Percentiles rank a stretch among this genome's conserved stretches.
Evolutionary conservation across 2,888 invertebrate species (phyloP).

Genomic region (Eristalinus sepulchralis): DNA sequence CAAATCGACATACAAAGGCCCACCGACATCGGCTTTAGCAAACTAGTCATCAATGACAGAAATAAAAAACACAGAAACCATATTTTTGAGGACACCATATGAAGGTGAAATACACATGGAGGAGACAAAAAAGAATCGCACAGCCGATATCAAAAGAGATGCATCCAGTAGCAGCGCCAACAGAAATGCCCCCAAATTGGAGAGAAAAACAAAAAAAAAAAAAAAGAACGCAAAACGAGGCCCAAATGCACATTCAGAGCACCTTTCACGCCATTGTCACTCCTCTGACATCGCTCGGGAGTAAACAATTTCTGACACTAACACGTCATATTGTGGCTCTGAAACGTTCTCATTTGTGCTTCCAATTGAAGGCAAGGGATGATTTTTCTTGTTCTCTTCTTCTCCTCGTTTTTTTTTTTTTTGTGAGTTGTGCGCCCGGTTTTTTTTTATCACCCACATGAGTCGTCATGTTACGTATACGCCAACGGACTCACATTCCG

Average conservation of each 20-base stretch:
- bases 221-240: too few relatives aligned
- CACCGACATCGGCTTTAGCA: not conserved
- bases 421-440: not conserved
- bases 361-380: conserved; percentile 56
- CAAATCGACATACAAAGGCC: too few relatives aligned
- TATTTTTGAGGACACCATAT: conserved; percentile 24
- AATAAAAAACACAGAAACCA: not conserved
- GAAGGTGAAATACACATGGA: conserved; percentile 44
- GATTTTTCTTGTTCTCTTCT: conserved; percentile 1
- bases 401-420: not conserved
- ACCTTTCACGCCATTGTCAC: conserved; percentile 59
- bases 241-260: conserved; percentile 48
- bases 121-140: conserved; percentile 22
- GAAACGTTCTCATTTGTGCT: conserved; percentile 68
- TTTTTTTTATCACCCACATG: not conserved
- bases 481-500: conserved; percentile 50
- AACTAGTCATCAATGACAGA: conserved; percentile 1
- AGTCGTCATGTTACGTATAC: conserved; percentile 54
- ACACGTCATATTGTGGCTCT: conserved; percentile 61
- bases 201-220: too few relatives aligned
- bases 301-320: conserved; percentile 66
- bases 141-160: conserved; percentile 53
- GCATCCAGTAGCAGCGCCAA: conserved; percentile 32
- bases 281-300: conserved; percentile 56
- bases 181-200: conserved; percentile 34